Conservation (phyloP, 2,113 vertebrate species). For the Paralichthys olivaceus region DNA sequence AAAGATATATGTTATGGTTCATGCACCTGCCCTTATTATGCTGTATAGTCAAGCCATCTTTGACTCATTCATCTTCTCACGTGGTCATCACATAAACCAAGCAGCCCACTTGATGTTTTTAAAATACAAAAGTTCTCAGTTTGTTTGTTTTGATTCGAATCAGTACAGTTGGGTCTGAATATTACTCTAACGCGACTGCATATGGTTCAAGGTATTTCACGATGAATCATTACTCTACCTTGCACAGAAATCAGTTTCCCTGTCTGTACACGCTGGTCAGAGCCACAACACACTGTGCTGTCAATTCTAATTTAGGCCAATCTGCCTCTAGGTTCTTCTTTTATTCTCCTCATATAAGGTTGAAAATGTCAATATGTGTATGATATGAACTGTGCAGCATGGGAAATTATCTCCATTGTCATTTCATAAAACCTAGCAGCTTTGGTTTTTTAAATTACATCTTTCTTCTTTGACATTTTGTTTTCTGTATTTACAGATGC, state of each 20-base stretch:
- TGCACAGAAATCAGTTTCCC: conserved; percentile 28
- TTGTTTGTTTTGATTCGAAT: background rate
- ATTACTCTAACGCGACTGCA: background rate
- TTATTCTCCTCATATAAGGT: background rate
- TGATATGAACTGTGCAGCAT: background rate
- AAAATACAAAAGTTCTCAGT: background rate
- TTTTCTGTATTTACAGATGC: background rate
- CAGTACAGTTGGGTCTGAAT: background rate
- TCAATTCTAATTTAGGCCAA: conserved; percentile 49
- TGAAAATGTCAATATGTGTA: background rate
- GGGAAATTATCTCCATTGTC: background rate
- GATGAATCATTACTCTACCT: conserved; percentile 40
- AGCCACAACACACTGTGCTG: conserved; percentile 27
- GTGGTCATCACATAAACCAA: no score
- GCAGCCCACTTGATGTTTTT: no score
- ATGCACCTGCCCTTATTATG: no score
- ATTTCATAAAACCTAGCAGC: background rate
- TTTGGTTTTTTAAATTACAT: background rate
- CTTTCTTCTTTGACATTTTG: no score
- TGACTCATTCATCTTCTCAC: background rate
- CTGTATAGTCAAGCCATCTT: no score
- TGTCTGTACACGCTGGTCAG: conserved; percentile 28
- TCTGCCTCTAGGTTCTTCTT: background rate
- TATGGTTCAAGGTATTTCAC: conserved; percentile 32
- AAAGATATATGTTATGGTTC: no score